These are phyloP conservation scores for Dinothrombium tinctorium DNA, from an alignment of 1,140 invertebrate genomes.

Conservation along the genomic window DNA sequence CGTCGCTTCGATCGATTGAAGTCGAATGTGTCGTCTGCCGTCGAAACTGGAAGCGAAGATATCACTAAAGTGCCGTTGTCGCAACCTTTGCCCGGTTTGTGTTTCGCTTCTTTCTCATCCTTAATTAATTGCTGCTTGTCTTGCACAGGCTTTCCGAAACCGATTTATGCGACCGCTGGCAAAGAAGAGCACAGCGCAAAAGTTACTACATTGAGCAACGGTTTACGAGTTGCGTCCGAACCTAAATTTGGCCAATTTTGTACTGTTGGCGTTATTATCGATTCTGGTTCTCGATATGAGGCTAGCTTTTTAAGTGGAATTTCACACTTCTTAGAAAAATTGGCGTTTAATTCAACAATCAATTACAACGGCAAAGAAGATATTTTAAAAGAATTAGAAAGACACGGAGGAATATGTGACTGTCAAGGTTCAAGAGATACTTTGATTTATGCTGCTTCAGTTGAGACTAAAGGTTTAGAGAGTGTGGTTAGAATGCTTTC, in stretches of 20 bases:
- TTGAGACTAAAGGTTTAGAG: conserved; percentile 55
- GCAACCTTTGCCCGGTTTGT: too few species aligned
- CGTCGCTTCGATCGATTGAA: too few species aligned
- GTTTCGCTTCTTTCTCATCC: too few species aligned
- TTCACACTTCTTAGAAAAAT: conserved; percentile 92
- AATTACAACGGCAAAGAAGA: conserved; percentile 52
- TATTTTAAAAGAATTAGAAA: conserved; percentile 63
- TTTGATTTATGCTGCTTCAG: conserved; percentile 84
- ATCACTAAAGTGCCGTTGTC: too few species aligned
- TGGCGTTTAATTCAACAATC: conserved; percentile 73
- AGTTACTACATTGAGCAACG: conserved; percentile 65
- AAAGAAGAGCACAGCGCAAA: conserved; percentile 40
- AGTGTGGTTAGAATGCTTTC: conserved; percentile 62
- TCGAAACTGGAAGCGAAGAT: too few species aligned
- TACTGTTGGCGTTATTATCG: conserved; percentile 82
- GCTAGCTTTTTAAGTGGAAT: conserved; percentile 78
- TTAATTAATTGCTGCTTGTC: too few species aligned
- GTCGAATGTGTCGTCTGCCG: too few species aligned
- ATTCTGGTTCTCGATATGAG: conserved; percentile 88
- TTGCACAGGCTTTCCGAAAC: conserved; percentile 37
- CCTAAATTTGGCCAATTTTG: conserved; percentile 91
- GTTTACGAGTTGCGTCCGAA: conserved; percentile 72
- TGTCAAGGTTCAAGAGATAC: conserved; percentile 88
- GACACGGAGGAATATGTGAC: conserved; percentile 90
- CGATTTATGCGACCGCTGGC: conserved; percentile 43